These are phyloP conservation scores for Idris sp. DNA, from an alignment of 1,140 invertebrate genomes.

Conservation along the genomic window DNA sequence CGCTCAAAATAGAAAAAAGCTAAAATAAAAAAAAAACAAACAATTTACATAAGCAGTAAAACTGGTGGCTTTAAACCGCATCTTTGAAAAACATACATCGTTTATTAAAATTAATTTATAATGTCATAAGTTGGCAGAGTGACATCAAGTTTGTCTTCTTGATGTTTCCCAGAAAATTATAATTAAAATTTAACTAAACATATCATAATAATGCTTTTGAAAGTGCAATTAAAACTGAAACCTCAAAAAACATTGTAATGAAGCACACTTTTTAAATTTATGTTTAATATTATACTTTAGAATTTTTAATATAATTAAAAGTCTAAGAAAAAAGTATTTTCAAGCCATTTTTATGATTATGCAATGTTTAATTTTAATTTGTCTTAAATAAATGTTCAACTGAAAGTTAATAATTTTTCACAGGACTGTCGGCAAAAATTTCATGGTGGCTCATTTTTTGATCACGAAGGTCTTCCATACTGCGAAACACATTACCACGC, in stretches of 20 bases:
- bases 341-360: too few relatives aligned
- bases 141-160: not conserved
- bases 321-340: too few relatives aligned
- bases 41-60: too few relatives aligned
- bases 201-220: not conserved
- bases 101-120: slow-evolving; percentile 21
- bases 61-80: too few relatives aligned
- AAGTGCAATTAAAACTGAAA: slow-evolving; percentile 1
- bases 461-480: slow-evolving; percentile 97
- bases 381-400: too few relatives aligned
- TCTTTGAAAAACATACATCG: not conserved
- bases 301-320: too few relatives aligned
- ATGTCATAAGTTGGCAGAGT: slow-evolving; percentile 31
- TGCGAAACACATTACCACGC: slow-evolving; percentile 99
- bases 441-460: slow-evolving; percentile 95
- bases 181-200: slow-evolving; percentile 1
- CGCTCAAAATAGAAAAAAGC: too few relatives aligned
- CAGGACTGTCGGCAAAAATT: slow-evolving; percentile 96
- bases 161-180: slow-evolving; percentile 34
- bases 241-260: not conserved
- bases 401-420: slow-evolving; percentile 55
- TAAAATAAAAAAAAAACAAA: too few relatives aligned
- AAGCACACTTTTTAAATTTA: not conserved
- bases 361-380: too few relatives aligned
- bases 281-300: too few relatives aligned